Conservation (phyloP, 2,113 vertebrate species). For the Toxotes jaculatrix region DNA sequence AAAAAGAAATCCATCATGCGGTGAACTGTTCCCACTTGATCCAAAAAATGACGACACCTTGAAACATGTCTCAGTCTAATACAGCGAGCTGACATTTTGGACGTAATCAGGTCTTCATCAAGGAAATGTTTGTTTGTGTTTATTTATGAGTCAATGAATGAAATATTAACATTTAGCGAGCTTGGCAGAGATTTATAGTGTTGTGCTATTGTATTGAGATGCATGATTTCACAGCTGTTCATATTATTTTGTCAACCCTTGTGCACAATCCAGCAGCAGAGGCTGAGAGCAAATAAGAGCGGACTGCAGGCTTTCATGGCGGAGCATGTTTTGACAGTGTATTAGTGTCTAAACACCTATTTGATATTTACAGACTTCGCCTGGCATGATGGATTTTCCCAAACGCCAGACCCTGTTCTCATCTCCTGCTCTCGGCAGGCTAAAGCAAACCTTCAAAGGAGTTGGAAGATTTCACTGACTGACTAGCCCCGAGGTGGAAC, state of each 20-base stretch:
- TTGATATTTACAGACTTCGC: conserved; percentile 46
- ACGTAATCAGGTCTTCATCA: too few species aligned
- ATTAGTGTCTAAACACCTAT: conserved; percentile 32
- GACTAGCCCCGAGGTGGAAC: conserved; percentile 49
- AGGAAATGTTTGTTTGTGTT: too few species aligned
- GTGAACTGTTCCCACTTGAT: too few species aligned
- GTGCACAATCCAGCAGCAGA: neutral
- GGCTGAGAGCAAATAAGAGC: neutral
- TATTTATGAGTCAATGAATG: too few species aligned
- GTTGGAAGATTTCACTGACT: conserved; percentile 40
- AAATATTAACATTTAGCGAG: too few species aligned
- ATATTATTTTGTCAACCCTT: neutral
- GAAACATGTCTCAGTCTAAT: too few species aligned
- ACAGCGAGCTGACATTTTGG: too few species aligned
- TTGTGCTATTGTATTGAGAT: neutral
- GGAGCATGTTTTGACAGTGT: conserved; percentile 30
- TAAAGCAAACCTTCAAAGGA: conserved; percentile 58
- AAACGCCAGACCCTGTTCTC: conserved; percentile 46
- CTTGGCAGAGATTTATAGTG: neutral
- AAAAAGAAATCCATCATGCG: too few species aligned
- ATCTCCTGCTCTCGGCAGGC: conserved; percentile 28
- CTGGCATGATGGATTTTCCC: conserved; percentile 36
- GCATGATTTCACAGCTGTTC: neutral
- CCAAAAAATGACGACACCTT: too few species aligned
- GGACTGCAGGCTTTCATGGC: neutral